These are phyloP conservation scores for Ctenosaura bakeri DNA, from an alignment of 2,797 vertebrate genomes.

Conservation along the genomic window DNA sequence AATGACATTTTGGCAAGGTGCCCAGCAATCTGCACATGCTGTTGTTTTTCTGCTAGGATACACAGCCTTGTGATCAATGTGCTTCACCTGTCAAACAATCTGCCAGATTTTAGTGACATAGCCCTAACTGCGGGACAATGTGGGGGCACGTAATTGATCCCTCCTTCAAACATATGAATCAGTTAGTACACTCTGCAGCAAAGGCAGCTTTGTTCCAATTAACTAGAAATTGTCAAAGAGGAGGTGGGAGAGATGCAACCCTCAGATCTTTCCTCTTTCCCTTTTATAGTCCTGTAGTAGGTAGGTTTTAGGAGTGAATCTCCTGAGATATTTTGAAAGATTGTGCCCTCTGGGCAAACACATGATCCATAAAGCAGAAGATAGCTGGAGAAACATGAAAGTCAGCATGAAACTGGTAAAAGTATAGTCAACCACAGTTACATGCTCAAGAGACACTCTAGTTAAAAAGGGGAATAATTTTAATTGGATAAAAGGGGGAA, in stretches of 20 bases:
- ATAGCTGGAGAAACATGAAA: not conserved
- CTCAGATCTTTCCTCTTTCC: too few relatives aligned
- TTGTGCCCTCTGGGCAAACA: not conserved
- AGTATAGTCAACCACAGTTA: too few relatives aligned
- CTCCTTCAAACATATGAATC: not conserved
- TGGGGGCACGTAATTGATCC: not conserved
- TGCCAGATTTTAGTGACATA: slow-evolving; percentile 45
- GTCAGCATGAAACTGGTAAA: too few relatives aligned
- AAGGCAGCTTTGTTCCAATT: not conserved
- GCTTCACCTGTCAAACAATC: slow-evolving; percentile 17
- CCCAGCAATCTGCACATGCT: slow-evolving; percentile 30
- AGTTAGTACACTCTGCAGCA: not conserved
- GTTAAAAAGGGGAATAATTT: not conserved
- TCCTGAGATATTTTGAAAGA: slow-evolving; percentile 2
- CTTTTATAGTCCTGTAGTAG: not conserved
- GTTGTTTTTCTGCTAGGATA: slow-evolving; percentile 43
- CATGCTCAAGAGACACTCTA: not conserved
- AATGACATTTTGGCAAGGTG: slow-evolving; percentile 42
- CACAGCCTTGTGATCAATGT: slow-evolving; percentile 28
- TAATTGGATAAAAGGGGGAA: not conserved
- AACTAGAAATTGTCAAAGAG: not conserved
- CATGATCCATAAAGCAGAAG: not conserved
- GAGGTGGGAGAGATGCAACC: not conserved
- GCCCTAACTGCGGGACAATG: slow-evolving; percentile 25
- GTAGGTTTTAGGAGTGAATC: not conserved